Percentiles rank a stretch among this genome's conserved stretches.
These are phyloP conservation scores for Podarcis lilfordi DNA, from an alignment of 2,797 vertebrate genomes.

Conservation along the genomic window DNA sequence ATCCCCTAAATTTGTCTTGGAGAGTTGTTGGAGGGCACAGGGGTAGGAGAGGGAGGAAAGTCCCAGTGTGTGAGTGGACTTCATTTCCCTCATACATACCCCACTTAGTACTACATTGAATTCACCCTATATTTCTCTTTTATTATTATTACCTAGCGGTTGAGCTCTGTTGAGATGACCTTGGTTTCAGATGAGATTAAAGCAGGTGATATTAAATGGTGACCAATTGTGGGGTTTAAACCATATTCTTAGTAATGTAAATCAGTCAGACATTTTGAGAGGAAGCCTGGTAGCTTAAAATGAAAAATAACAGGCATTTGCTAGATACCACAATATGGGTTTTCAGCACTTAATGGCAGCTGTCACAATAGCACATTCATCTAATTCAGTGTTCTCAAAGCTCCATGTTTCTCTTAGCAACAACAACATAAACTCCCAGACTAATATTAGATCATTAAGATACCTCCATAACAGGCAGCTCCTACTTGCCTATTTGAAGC, in stretches of 20 bases:
- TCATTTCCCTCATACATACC: too few species aligned
- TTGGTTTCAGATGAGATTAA: neutral
- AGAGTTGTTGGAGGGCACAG: too few species aligned
- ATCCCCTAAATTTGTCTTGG: too few species aligned
- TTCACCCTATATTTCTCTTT: neutral
- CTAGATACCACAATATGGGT: slow-evolving; percentile 51
- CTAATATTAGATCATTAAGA: slow-evolving; percentile 74
- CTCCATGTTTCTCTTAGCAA: slow-evolving; percentile 74
- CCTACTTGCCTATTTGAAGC: slow-evolving; percentile 47
- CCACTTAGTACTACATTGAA: too few species aligned
- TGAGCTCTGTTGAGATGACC: slow-evolving; percentile 13
- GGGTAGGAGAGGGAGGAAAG: too few species aligned
- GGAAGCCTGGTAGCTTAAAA: slow-evolving; percentile 39
- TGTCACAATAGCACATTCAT: slow-evolving; percentile 62
- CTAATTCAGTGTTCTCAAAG: slow-evolving; percentile 71
- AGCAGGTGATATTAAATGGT: neutral
- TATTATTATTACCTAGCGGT: neutral
- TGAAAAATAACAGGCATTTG: slow-evolving; percentile 61
- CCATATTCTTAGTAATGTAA: neutral
- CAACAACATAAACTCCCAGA: slow-evolving; percentile 69
- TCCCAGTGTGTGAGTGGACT: too few species aligned
- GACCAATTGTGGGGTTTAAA: neutral
- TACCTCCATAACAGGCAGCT: slow-evolving; percentile 29
- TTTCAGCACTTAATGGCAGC: slow-evolving; percentile 65
- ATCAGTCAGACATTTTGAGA: slow-evolving; percentile 43